Evolutionary conservation across 2,113 vertebrate genomes (phyloP).

Genomic region (Scatophagus argus): DNA sequence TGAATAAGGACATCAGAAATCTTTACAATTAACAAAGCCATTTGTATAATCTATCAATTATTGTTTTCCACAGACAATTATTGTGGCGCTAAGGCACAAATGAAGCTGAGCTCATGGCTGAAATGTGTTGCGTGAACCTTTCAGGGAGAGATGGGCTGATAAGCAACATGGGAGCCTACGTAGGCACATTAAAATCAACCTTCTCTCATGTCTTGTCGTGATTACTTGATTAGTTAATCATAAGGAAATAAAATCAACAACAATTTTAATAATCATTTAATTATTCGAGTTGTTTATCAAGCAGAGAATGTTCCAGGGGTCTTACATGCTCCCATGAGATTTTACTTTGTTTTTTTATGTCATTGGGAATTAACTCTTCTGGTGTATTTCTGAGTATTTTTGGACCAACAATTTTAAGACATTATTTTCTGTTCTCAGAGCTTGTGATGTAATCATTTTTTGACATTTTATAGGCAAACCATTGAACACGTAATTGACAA

Average conservation of each 20-base stretch:
- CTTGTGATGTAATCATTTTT: background rate
- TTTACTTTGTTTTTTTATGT: background rate
- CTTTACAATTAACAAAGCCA: background rate
- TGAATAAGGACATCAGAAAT: background rate
- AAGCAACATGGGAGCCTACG: background rate
- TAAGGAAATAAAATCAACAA: background rate
- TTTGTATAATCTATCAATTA: background rate
- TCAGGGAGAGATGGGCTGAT: background rate
- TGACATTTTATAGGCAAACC: background rate
- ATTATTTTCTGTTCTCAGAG: background rate
- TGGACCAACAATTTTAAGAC: background rate
- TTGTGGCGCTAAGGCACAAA: background rate
- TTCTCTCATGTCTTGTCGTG: background rate
- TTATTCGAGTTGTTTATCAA: background rate
- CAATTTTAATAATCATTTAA: background rate
- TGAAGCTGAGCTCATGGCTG: background rate
- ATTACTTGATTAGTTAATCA: background rate
- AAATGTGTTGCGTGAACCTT: background rate
- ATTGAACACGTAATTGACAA: conserved; percentile 2
- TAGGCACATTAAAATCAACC: background rate
- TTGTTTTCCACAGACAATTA: background rate
- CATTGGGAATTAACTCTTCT: background rate
- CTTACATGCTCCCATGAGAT: background rate
- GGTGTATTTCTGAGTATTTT: background rate
- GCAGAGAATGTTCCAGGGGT: background rate